A percentile compares a stretch with the other conserved stretches of the same genome.
phyloP scores from a whole-genome alignment of 2,888 invertebrate species.

The Cordylochernes scorpioides region DNA sequence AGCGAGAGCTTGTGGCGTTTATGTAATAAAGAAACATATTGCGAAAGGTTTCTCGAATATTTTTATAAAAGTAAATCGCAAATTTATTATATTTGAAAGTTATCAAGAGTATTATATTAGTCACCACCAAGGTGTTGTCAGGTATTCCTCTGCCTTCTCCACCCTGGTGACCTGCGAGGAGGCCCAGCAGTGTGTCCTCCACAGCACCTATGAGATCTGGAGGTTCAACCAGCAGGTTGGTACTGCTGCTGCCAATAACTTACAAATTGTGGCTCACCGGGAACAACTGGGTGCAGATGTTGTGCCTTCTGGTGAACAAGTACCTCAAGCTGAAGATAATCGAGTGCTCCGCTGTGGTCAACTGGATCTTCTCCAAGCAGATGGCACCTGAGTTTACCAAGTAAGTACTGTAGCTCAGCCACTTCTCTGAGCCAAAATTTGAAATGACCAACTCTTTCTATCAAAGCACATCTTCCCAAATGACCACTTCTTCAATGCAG shows the following conservation, averaged over 20 bases:
- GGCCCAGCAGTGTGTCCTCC: constrained; percentile 72
- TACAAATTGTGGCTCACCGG: not conserved
- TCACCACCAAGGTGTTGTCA: constrained; percentile 14
- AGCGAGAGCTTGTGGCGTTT: too few species aligned
- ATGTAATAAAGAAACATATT: too few species aligned
- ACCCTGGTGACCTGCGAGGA: constrained; percentile 75
- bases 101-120: too few species aligned
- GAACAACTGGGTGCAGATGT: constrained; percentile 36
- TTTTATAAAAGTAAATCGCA: too few species aligned
- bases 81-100: too few species aligned
- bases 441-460: too few species aligned
- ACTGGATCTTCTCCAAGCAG: constrained; percentile 87
- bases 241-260: not conserved
- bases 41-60: too few species aligned
- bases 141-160: constrained; percentile 29
- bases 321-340: constrained; percentile 88
- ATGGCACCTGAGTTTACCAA: constrained; percentile 68
- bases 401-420: too few species aligned
- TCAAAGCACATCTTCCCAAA: too few species aligned
- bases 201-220: constrained; percentile 86
- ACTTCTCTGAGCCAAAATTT: too few species aligned
- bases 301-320: constrained; percentile 83
- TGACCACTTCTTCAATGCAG: too few species aligned
- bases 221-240: constrained; percentile 48
- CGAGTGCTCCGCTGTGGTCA: constrained; percentile 84